Evolutionary conservation across 2,888 invertebrate genomes (phyloP).

Genomic region (Andrena hattorfiana): DNA sequence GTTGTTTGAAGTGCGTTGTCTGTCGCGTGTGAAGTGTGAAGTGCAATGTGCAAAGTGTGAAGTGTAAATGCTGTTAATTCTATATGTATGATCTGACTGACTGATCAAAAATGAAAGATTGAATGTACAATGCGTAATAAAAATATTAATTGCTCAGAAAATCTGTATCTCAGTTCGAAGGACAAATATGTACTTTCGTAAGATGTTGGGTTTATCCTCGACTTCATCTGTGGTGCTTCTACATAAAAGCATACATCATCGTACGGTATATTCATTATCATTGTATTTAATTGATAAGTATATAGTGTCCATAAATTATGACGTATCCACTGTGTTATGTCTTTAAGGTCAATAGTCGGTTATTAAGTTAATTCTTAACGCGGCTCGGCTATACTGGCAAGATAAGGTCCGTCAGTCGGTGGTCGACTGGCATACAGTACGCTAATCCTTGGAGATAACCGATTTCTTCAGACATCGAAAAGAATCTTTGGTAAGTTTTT

Average conservation of each 20-base stretch:
- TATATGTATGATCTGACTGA: too few species aligned
- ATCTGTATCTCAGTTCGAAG: too few species aligned
- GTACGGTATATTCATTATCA: conserved; percentile 40
- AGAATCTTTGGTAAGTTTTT: conserved; percentile 15
- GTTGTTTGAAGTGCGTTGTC: too few species aligned
- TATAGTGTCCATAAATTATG: conserved; percentile 33
- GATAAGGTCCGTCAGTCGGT: conserved; percentile 17
- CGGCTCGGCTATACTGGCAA: conserved; percentile 10
- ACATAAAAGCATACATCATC: not conserved
- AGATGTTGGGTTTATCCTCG: not conserved
- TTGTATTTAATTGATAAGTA: conserved; percentile 49
- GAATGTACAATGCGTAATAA: too few species aligned
- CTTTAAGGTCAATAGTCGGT: conserved; percentile 37
- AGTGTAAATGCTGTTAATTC: too few species aligned
- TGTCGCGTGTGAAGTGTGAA: too few species aligned
- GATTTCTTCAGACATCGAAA: not conserved
- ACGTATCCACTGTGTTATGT: conserved; percentile 27
- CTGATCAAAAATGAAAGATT: too few species aligned
- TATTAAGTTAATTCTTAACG: conserved; percentile 38
- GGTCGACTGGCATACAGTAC: not conserved
- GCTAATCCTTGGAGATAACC: conserved; percentile 1
- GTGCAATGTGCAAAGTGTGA: too few species aligned
- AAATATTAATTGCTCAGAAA: too few species aligned
- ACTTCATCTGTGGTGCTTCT: not conserved
- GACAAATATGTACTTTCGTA: not conserved